Conservation (phyloP, 23 tunicate species). For the Botrylloides violaceus region DNA sequence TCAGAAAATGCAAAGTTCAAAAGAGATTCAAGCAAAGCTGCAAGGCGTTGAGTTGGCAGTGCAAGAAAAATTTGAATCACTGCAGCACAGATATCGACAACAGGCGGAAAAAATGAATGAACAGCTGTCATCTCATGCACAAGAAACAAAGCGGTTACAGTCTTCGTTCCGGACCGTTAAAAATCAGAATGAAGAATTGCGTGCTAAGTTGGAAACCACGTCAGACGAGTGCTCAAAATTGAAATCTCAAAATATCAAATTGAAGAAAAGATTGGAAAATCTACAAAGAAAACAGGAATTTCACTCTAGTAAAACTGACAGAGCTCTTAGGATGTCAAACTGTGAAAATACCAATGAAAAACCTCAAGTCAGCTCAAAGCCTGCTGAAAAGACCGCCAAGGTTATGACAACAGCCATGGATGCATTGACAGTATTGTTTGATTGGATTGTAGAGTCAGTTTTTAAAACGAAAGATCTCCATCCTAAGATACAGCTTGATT, state of each 20-base stretch:
- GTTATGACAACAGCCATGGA: conserved; percentile 13
- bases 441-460: conserved; percentile 58
- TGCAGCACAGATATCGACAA: conserved; percentile 42
- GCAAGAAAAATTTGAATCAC: conserved; percentile 49
- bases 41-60: conserved; percentile 76
- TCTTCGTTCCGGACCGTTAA: conserved; percentile 61
- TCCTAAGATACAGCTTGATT: conserved; percentile 1
- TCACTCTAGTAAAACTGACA: conserved; percentile 9
- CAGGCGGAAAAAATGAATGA: conserved; percentile 36
- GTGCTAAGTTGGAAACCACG: conserved; percentile 7
- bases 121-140: conserved; percentile 26
- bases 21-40: conserved; percentile 44
- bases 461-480: conserved; percentile 22
- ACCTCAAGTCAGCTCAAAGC: background rate
- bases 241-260: conserved; percentile 39
- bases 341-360: background rate
- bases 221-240: conserved; percentile 30
- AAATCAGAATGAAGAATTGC: conserved; percentile 66
- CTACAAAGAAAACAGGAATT: conserved; percentile 71
- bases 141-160: conserved; percentile 57
- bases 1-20: conserved; percentile 37
- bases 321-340: background rate
- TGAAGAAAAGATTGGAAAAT: conserved; percentile 74
- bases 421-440: conserved; percentile 45
- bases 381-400: background rate